A percentile compares a stretch with the other conserved stretches of the same genome.
phyloP scores from a whole-genome alignment of 2,888 invertebrate species.

The Erebia epiphron region DNA sequence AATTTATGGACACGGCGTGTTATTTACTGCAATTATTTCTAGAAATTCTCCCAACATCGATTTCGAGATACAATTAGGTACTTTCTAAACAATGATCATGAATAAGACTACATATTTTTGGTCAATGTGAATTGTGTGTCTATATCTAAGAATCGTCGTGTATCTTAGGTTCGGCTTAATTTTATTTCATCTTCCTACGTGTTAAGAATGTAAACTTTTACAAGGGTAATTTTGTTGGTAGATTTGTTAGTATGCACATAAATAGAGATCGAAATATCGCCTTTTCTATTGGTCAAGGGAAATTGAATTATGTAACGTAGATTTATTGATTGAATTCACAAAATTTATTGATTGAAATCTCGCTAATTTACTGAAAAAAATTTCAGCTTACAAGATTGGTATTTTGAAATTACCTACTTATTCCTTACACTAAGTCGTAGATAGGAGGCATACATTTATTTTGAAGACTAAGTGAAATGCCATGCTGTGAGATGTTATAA shows the following conservation, averaged over 20 bases:
- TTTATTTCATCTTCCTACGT: background rate
- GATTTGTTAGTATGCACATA: no score
- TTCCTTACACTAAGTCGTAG: no score
- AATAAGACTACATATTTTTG: background rate
- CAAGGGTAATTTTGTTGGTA: background rate
- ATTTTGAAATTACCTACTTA: no score
- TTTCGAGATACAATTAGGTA: slow-evolving; percentile 16
- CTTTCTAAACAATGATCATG: slow-evolving; percentile 8
- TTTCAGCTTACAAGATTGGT: no score
- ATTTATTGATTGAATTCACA: no score
- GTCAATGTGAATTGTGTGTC: background rate
- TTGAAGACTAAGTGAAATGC: no score
- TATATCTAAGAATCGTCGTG: background rate
- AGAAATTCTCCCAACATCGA: slow-evolving; percentile 24
- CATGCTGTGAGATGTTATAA: background rate
- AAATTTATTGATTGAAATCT: no score
- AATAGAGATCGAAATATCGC: no score
- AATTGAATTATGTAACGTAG: no score
- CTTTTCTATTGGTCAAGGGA: no score
- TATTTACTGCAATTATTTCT: slow-evolving; percentile 30
- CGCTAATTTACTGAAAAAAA: no score
- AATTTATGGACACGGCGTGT: slow-evolving; percentile 53
- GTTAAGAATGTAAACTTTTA: background rate
- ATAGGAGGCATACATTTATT: no score
- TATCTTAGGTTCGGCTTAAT: background rate